These are phyloP conservation scores for Dunckerocampus dactyliophorus DNA, from an alignment of 2,113 vertebrate species.

Conservation along the genomic window DNA sequence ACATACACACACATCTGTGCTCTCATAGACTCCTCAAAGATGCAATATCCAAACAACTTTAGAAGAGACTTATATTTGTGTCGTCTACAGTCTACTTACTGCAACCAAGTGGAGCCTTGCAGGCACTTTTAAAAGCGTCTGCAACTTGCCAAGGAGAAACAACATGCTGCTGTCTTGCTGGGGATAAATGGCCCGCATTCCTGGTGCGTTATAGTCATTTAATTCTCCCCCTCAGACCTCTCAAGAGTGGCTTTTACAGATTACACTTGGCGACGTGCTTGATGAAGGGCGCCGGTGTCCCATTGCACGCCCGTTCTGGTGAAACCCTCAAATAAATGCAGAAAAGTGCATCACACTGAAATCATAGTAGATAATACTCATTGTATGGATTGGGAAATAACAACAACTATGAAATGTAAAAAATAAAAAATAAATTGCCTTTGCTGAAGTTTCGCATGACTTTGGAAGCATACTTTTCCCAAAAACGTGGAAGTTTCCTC, in stretches of 20 bases:
- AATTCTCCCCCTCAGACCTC: slow-evolving; percentile 60
- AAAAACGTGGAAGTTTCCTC: too few relatives aligned
- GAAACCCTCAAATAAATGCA: slow-evolving; percentile 63
- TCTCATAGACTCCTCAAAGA: slow-evolving; percentile 27
- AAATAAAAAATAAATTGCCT: too few relatives aligned
- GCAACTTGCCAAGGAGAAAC: slow-evolving; percentile 64
- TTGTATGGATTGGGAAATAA: too few relatives aligned
- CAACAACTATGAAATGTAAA: too few relatives aligned
- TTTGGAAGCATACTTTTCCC: too few relatives aligned
- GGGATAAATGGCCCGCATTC: slow-evolving; percentile 67
- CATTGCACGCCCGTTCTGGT: slow-evolving; percentile 47
- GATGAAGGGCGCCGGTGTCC: slow-evolving; percentile 52
- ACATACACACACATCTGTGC: slow-evolving; percentile 33
- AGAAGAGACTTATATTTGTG: slow-evolving; percentile 43
- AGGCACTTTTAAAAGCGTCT: slow-evolving; percentile 54
- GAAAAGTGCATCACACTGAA: slow-evolving; percentile 29
- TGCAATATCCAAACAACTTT: slow-evolving; percentile 43
- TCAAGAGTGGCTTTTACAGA: slow-evolving; percentile 62
- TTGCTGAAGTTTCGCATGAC: too few relatives aligned
- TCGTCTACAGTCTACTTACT: slow-evolving; percentile 21
- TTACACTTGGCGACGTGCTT: slow-evolving; percentile 57
- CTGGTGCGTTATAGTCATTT: slow-evolving; percentile 63
- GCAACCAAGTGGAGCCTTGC: slow-evolving; percentile 38
- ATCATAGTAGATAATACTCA: too few relatives aligned
- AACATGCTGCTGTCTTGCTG: slow-evolving; percentile 54